These are phyloP conservation scores for Agriopis marginaria DNA, from an alignment of 2,888 invertebrate species.

Conservation along the genomic window DNA sequence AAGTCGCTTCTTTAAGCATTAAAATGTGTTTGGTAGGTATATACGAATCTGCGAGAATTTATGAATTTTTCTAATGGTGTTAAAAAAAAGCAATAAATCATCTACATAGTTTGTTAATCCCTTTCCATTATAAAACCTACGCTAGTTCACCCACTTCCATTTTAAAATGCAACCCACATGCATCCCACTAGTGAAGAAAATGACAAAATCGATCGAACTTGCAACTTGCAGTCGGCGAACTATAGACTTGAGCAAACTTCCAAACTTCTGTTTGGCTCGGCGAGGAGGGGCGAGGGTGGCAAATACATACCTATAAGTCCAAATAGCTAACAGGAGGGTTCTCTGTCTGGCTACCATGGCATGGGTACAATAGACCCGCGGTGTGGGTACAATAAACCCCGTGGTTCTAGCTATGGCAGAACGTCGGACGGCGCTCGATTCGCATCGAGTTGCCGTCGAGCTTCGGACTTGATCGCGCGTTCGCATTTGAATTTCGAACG, in stretches of 20 bases:
- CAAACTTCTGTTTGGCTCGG: conserved; percentile 27
- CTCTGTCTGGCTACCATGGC: conserved; percentile 75
- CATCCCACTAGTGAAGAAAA: conserved; percentile 31
- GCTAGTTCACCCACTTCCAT: conserved; percentile 39
- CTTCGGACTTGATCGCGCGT: conserved; percentile 82
- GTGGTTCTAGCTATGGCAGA: conserved; percentile 70
- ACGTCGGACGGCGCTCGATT: conserved; percentile 57
- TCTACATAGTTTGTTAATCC: conserved; percentile 9
- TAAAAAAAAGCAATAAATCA: conserved; percentile 8
- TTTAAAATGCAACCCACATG: conserved; percentile 40
- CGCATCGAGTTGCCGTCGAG: conserved; percentile 77
- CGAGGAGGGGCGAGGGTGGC: conserved; percentile 47
- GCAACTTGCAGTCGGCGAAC: conserved; percentile 5
- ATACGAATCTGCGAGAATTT: too few relatives aligned
- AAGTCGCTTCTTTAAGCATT: too few relatives aligned
- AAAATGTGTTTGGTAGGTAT: neutral
- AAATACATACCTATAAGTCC: conserved; percentile 64
- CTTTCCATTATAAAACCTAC: conserved; percentile 40
- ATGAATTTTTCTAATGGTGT: neutral
- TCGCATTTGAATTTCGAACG: conserved; percentile 68
- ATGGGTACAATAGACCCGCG: conserved; percentile 23
- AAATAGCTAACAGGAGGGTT: conserved; percentile 68
- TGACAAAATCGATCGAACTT: conserved; percentile 27
- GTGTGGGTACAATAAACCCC: conserved; percentile 71
- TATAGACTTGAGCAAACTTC: conserved; percentile 7